Evolutionary conservation across 2,113 vertebrate genomes (phyloP).

Genomic region (Chaetorhynchus papuensis): DNA sequence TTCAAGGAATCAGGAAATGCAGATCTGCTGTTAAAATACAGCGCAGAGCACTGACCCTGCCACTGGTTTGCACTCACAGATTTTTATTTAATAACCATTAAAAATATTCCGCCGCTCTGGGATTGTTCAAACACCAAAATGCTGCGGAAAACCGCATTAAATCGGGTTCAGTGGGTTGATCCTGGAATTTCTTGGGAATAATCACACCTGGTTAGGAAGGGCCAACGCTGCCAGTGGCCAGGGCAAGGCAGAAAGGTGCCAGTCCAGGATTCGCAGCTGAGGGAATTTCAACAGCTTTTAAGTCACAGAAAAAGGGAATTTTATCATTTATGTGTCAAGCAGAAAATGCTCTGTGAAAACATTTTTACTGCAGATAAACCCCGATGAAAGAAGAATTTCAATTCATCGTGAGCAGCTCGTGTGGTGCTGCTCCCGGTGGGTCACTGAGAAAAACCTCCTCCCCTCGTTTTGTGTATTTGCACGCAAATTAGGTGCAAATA

Average conservation of each 20-base stretch:
- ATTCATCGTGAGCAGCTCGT: neutral
- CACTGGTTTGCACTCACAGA: neutral
- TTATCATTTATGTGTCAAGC: too few species aligned
- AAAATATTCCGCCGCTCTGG: neutral
- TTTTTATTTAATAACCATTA: neutral
- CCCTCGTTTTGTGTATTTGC: neutral
- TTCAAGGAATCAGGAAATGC: neutral
- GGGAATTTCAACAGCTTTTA: neutral
- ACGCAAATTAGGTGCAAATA: neutral
- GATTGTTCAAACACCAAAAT: neutral
- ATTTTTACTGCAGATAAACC: neutral
- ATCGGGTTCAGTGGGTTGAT: fast-evolving
- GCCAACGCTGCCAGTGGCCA: neutral
- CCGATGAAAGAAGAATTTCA: neutral
- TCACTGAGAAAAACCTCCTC: neutral
- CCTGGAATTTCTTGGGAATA: neutral
- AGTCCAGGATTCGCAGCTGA: neutral
- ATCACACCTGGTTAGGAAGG: too few species aligned
- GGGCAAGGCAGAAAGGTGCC: neutral
- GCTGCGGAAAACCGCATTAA: neutral
- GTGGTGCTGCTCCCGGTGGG: neutral
- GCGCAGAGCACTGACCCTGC: neutral
- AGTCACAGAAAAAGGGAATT: neutral
- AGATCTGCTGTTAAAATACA: neutral
- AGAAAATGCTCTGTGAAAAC: neutral